phyloP scores from a whole-genome alignment of 2,113 vertebrate genomes.

The Salvelinus sp. region DNA sequence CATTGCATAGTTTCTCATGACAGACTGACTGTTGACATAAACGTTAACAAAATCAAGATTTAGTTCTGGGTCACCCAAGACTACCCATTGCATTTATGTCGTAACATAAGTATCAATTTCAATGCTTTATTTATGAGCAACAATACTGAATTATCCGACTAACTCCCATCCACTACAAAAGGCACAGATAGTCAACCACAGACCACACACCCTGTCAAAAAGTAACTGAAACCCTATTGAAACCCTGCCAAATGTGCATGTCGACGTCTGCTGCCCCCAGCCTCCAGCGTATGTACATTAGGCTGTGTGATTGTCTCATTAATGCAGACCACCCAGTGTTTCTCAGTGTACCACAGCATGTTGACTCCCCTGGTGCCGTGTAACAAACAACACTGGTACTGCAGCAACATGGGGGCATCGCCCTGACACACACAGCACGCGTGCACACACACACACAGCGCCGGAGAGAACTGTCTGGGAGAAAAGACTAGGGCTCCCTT shows the following conservation, averaged over 20 bases:
- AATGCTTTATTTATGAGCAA: too few relatives aligned
- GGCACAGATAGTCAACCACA: neutral
- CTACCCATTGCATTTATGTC: too few relatives aligned
- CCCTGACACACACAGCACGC: neutral
- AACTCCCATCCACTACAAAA: neutral
- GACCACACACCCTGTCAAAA: neutral
- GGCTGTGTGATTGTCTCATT: constrained; percentile 32
- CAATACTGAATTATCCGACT: too few relatives aligned
- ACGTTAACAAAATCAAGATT: too few relatives aligned
- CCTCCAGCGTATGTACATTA: neutral
- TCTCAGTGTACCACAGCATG: constrained; percentile 21
- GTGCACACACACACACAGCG: too few relatives aligned
- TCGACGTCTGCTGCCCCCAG: constrained; percentile 4
- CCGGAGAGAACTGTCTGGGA: too few relatives aligned
- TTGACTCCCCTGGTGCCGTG: constrained; percentile 7
- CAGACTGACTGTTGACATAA: too few relatives aligned
- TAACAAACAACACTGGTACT: constrained; percentile 4
- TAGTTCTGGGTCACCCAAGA: too few relatives aligned
- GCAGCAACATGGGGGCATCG: neutral
- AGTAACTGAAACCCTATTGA: constrained; percentile 22
- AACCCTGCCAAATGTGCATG: constrained; percentile 20
- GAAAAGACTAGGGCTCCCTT: neutral
- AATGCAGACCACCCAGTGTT: constrained; percentile 26
- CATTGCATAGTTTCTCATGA: too few relatives aligned
- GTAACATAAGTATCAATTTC: too few relatives aligned